These are phyloP conservation scores for Galerucella calmariensis DNA, from an alignment of 2,888 invertebrate species.

Conservation along the genomic window DNA sequence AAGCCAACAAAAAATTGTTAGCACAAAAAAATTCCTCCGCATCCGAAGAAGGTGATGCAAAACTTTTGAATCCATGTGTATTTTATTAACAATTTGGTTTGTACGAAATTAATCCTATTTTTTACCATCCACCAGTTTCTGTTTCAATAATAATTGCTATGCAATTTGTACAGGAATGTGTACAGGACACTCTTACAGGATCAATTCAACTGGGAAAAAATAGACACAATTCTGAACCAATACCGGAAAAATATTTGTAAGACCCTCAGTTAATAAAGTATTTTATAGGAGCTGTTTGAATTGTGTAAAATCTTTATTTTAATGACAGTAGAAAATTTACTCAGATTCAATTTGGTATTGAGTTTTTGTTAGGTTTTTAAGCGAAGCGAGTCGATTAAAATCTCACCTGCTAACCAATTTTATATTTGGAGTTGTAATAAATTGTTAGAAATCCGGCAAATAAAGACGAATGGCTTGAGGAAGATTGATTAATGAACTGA, in stretches of 20 bases:
- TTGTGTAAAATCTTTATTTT: too few relatives aligned
- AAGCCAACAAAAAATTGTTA: too few relatives aligned
- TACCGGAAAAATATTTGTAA: too few relatives aligned
- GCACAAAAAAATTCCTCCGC: too few relatives aligned
- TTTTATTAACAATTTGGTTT: conserved; percentile 25
- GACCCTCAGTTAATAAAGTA: too few relatives aligned
- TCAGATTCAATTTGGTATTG: neutral
- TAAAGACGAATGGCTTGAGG: conserved; percentile 32
- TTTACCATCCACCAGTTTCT: neutral
- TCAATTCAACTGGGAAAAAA: too few relatives aligned
- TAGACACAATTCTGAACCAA: too few relatives aligned
- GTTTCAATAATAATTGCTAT: conserved; percentile 20
- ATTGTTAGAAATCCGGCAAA: conserved; percentile 34
- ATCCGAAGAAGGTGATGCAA: too few relatives aligned
- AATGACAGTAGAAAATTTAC: neutral
- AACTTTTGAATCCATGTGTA: neutral
- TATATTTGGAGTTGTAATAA: conserved; percentile 34
- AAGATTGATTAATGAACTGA: conserved; percentile 35
- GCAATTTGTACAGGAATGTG: neutral
- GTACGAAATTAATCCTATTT: conserved; percentile 33
- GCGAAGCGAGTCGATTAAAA: conserved; percentile 21
- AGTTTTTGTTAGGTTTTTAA: conserved; percentile 2
- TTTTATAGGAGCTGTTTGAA: too few relatives aligned
- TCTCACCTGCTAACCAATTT: conserved; percentile 32
- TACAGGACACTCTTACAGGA: too few relatives aligned